phyloP scores from a whole-genome alignment of 2,797 vertebrate species.

The Ceyx erithaca region DNA sequence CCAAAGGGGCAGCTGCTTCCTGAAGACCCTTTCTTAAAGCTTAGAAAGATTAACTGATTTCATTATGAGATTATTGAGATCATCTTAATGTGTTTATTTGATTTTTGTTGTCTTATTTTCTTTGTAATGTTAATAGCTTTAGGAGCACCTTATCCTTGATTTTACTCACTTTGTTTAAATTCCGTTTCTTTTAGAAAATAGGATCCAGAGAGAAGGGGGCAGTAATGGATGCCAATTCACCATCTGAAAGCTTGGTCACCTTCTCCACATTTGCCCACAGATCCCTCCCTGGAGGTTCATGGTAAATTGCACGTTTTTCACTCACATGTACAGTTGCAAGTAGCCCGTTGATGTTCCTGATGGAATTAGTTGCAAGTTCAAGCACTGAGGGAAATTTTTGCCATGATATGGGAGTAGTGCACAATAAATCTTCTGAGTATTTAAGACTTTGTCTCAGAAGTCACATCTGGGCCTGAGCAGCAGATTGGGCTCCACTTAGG shows the following conservation, averaged over 20 bases:
- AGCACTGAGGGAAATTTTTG: not conserved
- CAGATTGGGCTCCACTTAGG: not conserved
- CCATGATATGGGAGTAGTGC: not conserved
- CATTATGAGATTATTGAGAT: constrained; percentile 7
- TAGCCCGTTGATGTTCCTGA: not conserved
- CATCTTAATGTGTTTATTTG: not conserved
- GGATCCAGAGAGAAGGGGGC: rapidly evolving
- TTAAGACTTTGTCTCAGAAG: not conserved
- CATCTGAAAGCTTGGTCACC: not conserved
- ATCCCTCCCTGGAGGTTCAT: not conserved
- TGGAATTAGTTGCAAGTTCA: not conserved
- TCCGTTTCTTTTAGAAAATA: not conserved
- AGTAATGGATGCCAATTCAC: not conserved
- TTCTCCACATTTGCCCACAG: not conserved
- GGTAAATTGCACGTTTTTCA: not conserved
- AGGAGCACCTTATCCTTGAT: not conserved
- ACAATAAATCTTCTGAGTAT: not conserved
- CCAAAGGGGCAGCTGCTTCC: constrained; percentile 39
- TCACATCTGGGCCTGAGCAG: not conserved
- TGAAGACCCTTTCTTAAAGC: not conserved
- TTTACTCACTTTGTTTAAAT: not conserved
- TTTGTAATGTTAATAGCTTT: not conserved
- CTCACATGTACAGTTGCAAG: not conserved
- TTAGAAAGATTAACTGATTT: constrained; percentile 15
- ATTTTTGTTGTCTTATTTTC: not conserved